A percentile compares a stretch with the other conserved stretches of the same genome.
Conservation (phyloP, 2,888 invertebrate genomes). For the Dasypogon diadema region DNA sequence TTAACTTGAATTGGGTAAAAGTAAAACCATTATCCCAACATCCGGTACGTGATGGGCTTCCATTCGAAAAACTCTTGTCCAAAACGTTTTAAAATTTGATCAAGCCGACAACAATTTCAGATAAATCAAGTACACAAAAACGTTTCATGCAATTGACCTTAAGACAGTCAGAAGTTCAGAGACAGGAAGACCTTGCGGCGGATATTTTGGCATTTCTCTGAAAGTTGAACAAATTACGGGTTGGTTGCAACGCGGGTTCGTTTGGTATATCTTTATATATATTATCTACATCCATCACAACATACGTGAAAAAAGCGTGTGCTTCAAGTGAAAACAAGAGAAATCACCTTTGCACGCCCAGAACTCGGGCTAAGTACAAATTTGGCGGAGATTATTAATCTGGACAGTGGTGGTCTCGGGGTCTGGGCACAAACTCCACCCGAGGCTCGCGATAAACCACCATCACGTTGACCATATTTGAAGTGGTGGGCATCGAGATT, state of each 20-base stretch:
- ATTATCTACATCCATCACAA: slow-evolving; percentile 23
- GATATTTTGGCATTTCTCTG: slow-evolving; percentile 9
- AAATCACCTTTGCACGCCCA: slow-evolving; percentile 23
- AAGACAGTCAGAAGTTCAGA: not conserved
- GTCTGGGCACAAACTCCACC: not conserved
- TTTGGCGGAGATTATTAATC: not conserved
- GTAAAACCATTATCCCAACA: not conserved
- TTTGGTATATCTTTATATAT: not conserved
- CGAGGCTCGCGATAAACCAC: not conserved
- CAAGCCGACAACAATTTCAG: not conserved
- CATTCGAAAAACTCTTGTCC: not conserved
- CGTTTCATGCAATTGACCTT: slow-evolving; percentile 27
- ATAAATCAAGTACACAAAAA: not conserved
- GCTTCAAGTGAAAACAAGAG: slow-evolving; percentile 41
- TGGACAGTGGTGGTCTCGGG: not conserved
- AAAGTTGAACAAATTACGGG: slow-evolving; percentile 34
- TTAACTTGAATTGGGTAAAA: not conserved
- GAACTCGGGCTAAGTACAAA: slow-evolving; percentile 12
- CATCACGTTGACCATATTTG: not conserved
- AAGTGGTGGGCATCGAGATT: not conserved
- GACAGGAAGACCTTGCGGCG: slow-evolving; percentile 18
- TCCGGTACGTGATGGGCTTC: not conserved
- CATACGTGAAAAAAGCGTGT: not conserved
- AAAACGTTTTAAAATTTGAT: not conserved
- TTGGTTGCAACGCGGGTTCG: slow-evolving; percentile 12